Base-by-base conservation (phyloP, 2,797 vertebrate genomes). In the Anomalospiza imberbis region DNA sequence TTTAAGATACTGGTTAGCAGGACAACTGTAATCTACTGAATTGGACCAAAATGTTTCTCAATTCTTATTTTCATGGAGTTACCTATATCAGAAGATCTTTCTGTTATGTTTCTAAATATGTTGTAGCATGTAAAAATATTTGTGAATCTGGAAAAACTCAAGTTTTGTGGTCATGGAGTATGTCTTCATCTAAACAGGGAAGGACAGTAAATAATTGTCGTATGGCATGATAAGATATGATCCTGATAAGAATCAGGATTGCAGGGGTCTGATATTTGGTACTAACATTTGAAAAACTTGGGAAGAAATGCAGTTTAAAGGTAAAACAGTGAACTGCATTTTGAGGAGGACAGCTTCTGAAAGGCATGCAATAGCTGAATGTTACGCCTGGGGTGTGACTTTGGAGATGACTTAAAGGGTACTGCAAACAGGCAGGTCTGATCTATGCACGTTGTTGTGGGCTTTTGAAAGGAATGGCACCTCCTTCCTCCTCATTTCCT, bases 341-440 rank as follows among this genome's bases (percentile, higher is more conserved):
- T 19, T 71, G 36, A 57, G 32, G n/a, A 48, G 12, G 32, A 14
- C 19, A 53, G 4, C 17, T 88, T 77, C 38, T 1, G 0, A 25
- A 73, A 62, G 29, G 42, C 13, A 10, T 45, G 17, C 47, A 32
- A 34, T 66, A 73, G 9, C 7, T 28, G 4, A 31, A 1, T 18
- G 6, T 67, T 72, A 44, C 0, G 0, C 25, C 19, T 28, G 44
- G 8, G 1, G 1, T 54, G 5, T 89, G 50, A 19, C 12, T 60
- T 36, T n/a, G 2, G 5, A 47, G 17, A 12, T 84, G 12, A 55
- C 40, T n/a, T 83, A 16, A 70, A 48, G 19, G 6, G 1, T 34
- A 2, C 28, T 71, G 29, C 36, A 63, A 13, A 42, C n/a, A 36
- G 31, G 25, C 21, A 11, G 51, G 50, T 26, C 36, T 76, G 72